Percentiles rank a stretch among this genome's conserved stretches.
These are phyloP conservation scores for Drosophila serrata DNA, from an alignment of 1,140 invertebrate species.

Conservation along the genomic window DNA sequence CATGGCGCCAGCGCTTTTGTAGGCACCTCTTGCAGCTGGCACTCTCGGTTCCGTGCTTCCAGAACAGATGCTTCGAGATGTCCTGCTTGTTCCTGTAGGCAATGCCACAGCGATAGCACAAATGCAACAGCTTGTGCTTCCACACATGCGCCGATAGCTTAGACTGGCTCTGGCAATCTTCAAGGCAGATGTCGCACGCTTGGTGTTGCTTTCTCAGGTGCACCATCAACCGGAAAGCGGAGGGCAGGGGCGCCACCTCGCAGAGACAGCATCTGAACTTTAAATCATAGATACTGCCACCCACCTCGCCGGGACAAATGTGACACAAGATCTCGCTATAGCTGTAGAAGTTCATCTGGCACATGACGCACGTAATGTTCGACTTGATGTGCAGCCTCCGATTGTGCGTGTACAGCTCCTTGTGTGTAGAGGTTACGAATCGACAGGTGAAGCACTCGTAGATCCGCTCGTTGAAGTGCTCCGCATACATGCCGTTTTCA, in stretches of 20 bases:
- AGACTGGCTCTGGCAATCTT: constrained; percentile 90
- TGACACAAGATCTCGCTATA: constrained; percentile 94
- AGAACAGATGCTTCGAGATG: constrained; percentile 94
- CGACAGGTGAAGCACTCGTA: constrained; percentile 95
- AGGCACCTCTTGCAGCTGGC: constrained; percentile 93
- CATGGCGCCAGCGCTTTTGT: constrained; percentile 95
- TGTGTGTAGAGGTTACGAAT: constrained; percentile 90
- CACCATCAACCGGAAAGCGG: constrained; percentile 93
- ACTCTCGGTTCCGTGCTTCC: constrained; percentile 96
- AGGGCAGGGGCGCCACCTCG: constrained; percentile 90
- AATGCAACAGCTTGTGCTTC: constrained; percentile 94
- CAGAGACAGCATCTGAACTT: constrained; percentile 92
- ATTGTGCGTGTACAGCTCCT: constrained; percentile 94
- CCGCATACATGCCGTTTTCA: constrained; percentile 63
- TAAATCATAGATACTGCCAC: constrained; percentile 86
- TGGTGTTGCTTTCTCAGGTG: constrained; percentile 93
- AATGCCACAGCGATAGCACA: constrained; percentile 94
- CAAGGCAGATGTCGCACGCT: constrained; percentile 93
- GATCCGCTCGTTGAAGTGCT: constrained; percentile 85
- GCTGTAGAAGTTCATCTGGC: constrained; percentile 93
- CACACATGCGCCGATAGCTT: constrained; percentile 93
- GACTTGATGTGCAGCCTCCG: constrained; percentile 93
- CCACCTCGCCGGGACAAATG: constrained; percentile 91
- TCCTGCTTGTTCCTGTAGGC: constrained; percentile 94
- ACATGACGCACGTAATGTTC: constrained; percentile 93